Evolutionary conservation across 2,797 vertebrate genomes (phyloP).

Genomic region (Darevskia nairensis): DNA sequence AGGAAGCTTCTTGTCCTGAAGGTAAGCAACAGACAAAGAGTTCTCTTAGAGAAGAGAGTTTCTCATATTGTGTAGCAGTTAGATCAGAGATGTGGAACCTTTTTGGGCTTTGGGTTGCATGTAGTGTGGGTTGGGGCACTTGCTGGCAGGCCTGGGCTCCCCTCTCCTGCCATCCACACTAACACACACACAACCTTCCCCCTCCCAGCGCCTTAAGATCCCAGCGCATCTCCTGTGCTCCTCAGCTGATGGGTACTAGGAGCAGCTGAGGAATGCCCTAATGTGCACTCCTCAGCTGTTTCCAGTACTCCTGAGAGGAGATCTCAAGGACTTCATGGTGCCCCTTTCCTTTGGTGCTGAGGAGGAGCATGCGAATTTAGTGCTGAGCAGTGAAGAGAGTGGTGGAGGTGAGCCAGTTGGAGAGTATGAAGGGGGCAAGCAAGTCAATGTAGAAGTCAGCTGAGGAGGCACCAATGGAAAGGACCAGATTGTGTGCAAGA

Average conservation of each 20-base stretch:
- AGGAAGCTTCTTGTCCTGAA: slow-evolving; percentile 83
- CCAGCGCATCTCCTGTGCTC: not conserved
- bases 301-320: not conserved
- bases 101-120: not conserved
- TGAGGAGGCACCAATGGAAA: not conserved
- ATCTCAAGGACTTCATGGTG: not conserved
- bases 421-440: not conserved
- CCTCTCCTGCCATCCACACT: not conserved
- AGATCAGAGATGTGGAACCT: not conserved
- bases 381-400: not conserved
- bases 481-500: not conserved
- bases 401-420: not conserved
- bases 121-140: too few relatives aligned
- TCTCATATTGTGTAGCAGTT: not conserved
- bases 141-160: not conserved
- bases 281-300: not conserved
- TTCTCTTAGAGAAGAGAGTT: not conserved
- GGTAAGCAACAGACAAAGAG: slow-evolving; percentile 66
- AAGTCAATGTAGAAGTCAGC: not conserved
- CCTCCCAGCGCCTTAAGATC: not conserved
- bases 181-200: not conserved
- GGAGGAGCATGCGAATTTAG: too few relatives aligned
- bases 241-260: not conserved
- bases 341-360: not conserved
- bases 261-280: not conserved